Evolutionary conservation across 1,140 invertebrate genomes (phyloP), one percentile per base, ranked within the genome.

Genomic region (Matsumurasca onukii): DNA sequence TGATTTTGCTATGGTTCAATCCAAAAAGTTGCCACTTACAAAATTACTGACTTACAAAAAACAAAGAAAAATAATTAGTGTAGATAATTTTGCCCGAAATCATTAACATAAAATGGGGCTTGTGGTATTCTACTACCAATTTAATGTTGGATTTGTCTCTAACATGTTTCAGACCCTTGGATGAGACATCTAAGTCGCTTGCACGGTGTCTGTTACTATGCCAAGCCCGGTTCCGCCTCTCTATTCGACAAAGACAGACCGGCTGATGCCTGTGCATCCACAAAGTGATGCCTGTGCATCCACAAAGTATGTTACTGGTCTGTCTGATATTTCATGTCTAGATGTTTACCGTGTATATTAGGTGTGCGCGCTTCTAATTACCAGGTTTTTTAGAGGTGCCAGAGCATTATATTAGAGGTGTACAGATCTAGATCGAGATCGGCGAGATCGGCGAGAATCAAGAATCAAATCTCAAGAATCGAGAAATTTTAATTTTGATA

Each of bases 121-220:
- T n/a, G n/a, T n/a, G n/a, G n/a, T n/a, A n/a, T n/a, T n/a, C n/a
- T n/a, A n/a, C n/a, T n/a, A n/a, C n/a, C n/a, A n/a, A n/a, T n/a
- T n/a, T n/a, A n/a, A n/a, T n/a, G n/a, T n/a, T n/a, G n/a, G n/a
- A n/a, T n/a, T n/a, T n/a, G n/a, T n/a, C n/a, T n/a, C n/a, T n/a
- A n/a, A n/a, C n/a, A n/a, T n/a, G 31, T 65, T 2, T 73, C 73
- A 69, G 76, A 80, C 29, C 83, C 83, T 17, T 89, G 85, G 85
- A 78, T 76, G 49, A 80, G 84, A 70, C 77, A 81, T 24, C 72
- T 78, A 12, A 86, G 86, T 71, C 78, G 76, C 57, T 80, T 65
- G 22, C 70, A 75, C 2, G 70, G 77, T 1, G 69, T 74, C 45
- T 80, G 82, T 31, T 88, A 88, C 75, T 86, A 82, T 74, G 86